These are phyloP conservation scores for Dromococcyx pavoninus DNA, from an alignment of 2,797 vertebrate genomes.

Conservation along the genomic window DNA sequence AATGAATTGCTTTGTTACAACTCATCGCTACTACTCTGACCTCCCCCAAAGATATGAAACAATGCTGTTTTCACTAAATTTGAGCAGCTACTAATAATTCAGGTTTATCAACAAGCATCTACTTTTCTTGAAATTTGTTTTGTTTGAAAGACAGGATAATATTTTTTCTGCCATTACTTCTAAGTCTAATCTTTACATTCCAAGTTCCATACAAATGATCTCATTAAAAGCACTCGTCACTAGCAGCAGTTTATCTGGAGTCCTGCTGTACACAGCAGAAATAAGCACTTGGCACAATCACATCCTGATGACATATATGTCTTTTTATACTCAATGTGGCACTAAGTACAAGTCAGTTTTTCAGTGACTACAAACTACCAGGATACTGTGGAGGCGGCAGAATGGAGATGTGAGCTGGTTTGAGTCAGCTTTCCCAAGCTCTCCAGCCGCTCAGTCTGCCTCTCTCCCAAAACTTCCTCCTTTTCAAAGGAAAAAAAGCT, in stretches of 20 bases:
- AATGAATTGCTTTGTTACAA: background rate
- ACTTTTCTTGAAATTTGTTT: background rate
- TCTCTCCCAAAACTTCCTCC: too few relatives aligned
- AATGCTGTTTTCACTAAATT: background rate
- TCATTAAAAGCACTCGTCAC: background rate
- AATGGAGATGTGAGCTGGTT: too few relatives aligned
- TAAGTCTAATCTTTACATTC: background rate
- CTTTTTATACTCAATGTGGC: background rate
- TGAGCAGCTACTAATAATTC: background rate
- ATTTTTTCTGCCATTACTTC: background rate
- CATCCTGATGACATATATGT: background rate
- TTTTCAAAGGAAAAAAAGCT: too few relatives aligned
- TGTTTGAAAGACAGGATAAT: background rate
- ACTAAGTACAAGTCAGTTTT: background rate
- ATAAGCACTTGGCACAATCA: background rate
- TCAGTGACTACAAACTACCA: background rate
- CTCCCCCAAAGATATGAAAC: background rate
- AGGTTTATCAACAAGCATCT: background rate
- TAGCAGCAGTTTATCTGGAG: background rate
- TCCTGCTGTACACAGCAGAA: background rate
- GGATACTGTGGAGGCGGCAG: background rate
- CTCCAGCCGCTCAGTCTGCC: too few relatives aligned
- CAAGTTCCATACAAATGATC: background rate
- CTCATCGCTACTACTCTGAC: background rate
- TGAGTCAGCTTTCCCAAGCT: too few relatives aligned